Conservation (phyloP, 2,113 vertebrate genomes). For the Calyptomena viridis region DNA sequence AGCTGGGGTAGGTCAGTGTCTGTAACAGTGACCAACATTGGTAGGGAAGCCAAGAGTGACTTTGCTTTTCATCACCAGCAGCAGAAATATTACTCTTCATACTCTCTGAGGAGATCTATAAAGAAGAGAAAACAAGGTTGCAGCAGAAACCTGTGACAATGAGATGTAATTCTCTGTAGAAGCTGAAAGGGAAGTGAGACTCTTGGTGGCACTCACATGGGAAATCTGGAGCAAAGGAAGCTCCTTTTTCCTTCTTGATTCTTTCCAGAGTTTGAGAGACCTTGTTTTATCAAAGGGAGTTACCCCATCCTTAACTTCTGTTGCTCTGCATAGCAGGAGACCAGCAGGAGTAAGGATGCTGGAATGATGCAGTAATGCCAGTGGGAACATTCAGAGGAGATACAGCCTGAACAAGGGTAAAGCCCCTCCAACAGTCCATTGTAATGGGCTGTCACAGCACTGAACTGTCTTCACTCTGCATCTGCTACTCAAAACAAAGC, state of each 20-base stretch:
- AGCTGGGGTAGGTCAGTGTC: constrained; percentile 8
- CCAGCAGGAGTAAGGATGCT: not conserved
- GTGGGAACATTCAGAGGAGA: not conserved
- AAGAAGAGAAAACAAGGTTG: not conserved
- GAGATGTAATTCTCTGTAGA: not conserved
- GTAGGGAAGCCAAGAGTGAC: not conserved
- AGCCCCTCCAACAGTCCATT: rapidly evolving
- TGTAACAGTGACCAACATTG: constrained; percentile 23
- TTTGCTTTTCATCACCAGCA: not conserved
- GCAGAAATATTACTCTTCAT: not conserved
- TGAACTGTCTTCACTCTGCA: not conserved
- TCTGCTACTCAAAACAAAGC: not conserved
- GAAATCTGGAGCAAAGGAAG: not conserved
- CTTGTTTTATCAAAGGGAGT: constrained; percentile 36
- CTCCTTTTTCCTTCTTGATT: not conserved
- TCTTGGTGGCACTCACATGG: not conserved
- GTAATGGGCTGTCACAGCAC: rapidly evolving
- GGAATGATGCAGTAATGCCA: rapidly evolving
- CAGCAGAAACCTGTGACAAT: not conserved
- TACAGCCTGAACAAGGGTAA: not conserved
- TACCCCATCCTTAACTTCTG: not conserved
- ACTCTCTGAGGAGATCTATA: not conserved
- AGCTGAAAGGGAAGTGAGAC: not conserved
- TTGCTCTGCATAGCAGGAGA: not conserved
- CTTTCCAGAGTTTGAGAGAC: not conserved